Base-by-base conservation (phyloP, 2,888 invertebrate genomes). In the Sturmia bella region DNA sequence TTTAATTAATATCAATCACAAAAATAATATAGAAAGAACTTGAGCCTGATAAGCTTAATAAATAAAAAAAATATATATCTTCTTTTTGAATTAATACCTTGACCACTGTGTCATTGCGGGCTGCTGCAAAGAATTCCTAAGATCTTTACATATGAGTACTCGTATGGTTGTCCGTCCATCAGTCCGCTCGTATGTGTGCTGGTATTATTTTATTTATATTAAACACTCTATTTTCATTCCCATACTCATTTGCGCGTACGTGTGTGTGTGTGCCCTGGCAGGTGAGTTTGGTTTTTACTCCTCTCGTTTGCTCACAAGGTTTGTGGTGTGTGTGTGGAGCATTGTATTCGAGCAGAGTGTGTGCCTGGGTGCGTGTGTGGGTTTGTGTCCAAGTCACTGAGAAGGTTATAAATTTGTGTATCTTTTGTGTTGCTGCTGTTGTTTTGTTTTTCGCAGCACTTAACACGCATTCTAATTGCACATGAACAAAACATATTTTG, bases 391-490 rank as follows among this genome's bases (percentile, higher is more conserved):
- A 52, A 63, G 54, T 52, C 69, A 52, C 32, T 17, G 59, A 61
- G 15, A 77, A 81, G 73, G 66, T 81, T 81, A 77, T 81, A 77
- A 63, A 76, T 81, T 77, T 81, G 54, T 76, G 50, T 57, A 63
- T 61, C 41, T 68, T 66, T 56, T 11, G 61, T 80, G 12, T 21
- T 32, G 3, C 45, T 59, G 39, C 59, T 52, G 54, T 59, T 75
- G 17, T 74, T 80, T 59, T 41, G 24, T 68, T 61, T 73, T 77
- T 73, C 69, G 70, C 74, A 84, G 82, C 89, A 88, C 88, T 88
- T 89, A 89, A 88, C 89, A 89, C 89, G 89, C 88, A 89, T 89
- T 89, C 89, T 89, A 89, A 89, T 89, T 89, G 89, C 89, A 87
- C 85, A 84, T 68, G 72, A 85, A 85, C 84, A 86, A 86, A 85